These are phyloP conservation scores for Aethes cnicana DNA, from an alignment of 2,888 invertebrate species.

Conservation along the genomic window DNA sequence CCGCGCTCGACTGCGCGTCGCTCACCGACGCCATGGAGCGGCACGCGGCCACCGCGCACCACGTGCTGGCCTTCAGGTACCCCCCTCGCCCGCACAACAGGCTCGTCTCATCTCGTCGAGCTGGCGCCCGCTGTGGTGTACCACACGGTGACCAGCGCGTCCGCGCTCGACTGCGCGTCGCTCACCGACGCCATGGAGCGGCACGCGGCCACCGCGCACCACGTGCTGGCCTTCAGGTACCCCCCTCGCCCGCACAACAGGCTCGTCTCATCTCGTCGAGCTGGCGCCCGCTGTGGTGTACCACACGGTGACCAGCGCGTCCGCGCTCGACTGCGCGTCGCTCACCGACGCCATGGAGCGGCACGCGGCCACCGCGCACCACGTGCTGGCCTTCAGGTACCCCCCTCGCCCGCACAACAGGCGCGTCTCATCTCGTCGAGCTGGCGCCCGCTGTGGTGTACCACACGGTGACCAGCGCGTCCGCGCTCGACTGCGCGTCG, in stretches of 20 bases:
- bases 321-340: slow-evolving; percentile 76
- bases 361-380: slow-evolving; percentile 46
- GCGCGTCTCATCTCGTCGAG: too few relatives aligned
- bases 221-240: slow-evolving; percentile 58
- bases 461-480: too few relatives aligned
- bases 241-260: too few relatives aligned
- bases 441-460: too few relatives aligned
- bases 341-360: slow-evolving; percentile 66
- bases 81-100: too few relatives aligned
- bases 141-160: slow-evolving; percentile 80
- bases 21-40: slow-evolving; percentile 66
- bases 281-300: slow-evolving; percentile 83
- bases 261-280: too few relatives aligned
- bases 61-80: slow-evolving; percentile 58
- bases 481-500: too few relatives aligned
- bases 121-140: slow-evolving; percentile 83
- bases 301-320: slow-evolving; percentile 80
- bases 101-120: too few relatives aligned
- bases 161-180: slow-evolving; percentile 76
- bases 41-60: slow-evolving; percentile 46
- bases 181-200: slow-evolving; percentile 66
- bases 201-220: slow-evolving; percentile 46
- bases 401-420: too few relatives aligned
- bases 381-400: slow-evolving; percentile 58
- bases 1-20: slow-evolving; percentile 76